Evolutionary conservation across 2,113 vertebrate genomes (phyloP).

Genomic region (Hypocryptadius cinnamomeus): DNA sequence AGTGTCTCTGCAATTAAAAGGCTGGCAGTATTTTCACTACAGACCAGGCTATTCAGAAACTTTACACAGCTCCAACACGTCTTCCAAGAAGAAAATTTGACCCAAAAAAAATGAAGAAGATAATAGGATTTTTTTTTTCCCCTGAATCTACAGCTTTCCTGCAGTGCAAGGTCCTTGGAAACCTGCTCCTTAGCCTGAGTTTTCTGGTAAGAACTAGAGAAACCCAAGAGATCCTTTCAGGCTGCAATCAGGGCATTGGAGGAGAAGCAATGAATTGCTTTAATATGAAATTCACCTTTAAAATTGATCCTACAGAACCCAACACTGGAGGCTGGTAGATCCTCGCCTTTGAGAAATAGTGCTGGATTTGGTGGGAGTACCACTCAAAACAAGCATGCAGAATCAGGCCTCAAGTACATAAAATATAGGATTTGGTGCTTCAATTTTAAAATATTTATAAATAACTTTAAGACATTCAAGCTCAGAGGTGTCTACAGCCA

Average conservation of each 20-base stretch:
- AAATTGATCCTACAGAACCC: not conserved
- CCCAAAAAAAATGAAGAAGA: not conserved
- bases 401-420: not conserved
- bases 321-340: not conserved
- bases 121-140: not conserved
- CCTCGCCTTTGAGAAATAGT: not conserved
- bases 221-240: not conserved
- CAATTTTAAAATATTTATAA: constrained; percentile 8
- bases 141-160: not conserved
- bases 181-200: not conserved
- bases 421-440: constrained; percentile 3
- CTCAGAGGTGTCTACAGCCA: not conserved
- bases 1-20: not conserved
- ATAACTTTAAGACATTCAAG: constrained; percentile 50
- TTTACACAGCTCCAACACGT: not conserved
- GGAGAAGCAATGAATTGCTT: not conserved
- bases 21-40: not conserved
- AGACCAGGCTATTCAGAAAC: not conserved
- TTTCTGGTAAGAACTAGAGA: not conserved
- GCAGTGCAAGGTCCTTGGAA: not conserved
- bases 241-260: not conserved
- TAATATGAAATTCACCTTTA: not conserved
- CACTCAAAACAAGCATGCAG: not conserved
- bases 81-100: not conserved
- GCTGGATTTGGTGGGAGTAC: not conserved